Evolutionary conservation across 2,113 vertebrate species (phyloP).

Genomic region (Gallinago undulata): DNA sequence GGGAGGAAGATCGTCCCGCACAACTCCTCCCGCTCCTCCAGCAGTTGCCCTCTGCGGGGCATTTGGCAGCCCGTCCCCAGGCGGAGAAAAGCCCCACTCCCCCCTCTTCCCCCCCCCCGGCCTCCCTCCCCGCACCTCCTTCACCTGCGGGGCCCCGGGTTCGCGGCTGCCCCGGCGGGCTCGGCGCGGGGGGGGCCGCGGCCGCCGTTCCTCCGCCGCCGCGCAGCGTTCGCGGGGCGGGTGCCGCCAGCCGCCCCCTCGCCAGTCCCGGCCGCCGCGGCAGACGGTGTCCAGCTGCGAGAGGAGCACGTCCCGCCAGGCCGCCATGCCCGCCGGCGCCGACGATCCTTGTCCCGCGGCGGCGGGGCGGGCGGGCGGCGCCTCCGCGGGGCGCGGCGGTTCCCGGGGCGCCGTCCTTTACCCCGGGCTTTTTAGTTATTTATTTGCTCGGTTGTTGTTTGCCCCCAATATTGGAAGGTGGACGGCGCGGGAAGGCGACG

Average conservation of each 20-base stretch:
- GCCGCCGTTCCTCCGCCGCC: neutral
- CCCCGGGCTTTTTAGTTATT: fast-evolving
- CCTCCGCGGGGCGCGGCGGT: neutral
- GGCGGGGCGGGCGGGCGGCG: neutral
- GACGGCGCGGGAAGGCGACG: too few relatives aligned
- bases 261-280: neutral
- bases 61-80: too few relatives aligned
- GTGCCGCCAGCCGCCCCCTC: neutral
- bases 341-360: neutral
- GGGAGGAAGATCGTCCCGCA: fast-evolving
- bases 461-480: fast-evolving
- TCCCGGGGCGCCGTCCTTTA: neutral
- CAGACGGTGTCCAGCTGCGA: neutral
- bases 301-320: neutral
- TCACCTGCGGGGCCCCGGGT: neutral
- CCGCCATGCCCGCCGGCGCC: neutral
- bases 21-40: fast-evolving
- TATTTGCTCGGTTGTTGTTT: fast-evolving
- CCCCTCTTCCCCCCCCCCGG: too few relatives aligned
- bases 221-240: neutral
- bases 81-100: too few relatives aligned
- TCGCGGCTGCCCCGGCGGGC: neutral
- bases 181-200: too few relatives aligned
- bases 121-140: neutral
- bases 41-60: neutral